These are phyloP conservation scores for Vanessa atalanta DNA, from an alignment of 1,140 invertebrate genomes.

Conservation along the genomic window DNA sequence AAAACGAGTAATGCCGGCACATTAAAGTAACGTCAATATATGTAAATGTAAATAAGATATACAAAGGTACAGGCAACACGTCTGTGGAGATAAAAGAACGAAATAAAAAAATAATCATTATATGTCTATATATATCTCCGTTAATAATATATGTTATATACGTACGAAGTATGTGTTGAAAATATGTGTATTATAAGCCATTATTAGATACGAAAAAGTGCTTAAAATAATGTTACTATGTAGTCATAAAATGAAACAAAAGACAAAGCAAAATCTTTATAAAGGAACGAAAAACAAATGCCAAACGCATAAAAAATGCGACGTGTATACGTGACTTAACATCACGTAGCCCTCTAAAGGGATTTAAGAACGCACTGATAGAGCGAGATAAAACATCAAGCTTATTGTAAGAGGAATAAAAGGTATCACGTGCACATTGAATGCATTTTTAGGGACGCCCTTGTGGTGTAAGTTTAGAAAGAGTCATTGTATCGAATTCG, in stretches of 20 bases:
- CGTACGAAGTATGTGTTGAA: no score
- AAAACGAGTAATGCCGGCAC: no score
- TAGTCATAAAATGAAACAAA: not conserved
- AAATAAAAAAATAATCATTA: no score
- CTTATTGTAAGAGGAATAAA: not conserved
- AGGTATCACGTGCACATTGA: not conserved
- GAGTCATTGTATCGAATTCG: not conserved
- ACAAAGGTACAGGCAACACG: no score
- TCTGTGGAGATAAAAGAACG: no score
- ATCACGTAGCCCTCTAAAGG: constrained; percentile 32
- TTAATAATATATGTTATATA: no score
- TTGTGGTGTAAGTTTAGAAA: not conserved
- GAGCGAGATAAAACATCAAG: not conserved
- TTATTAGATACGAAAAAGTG: no score
- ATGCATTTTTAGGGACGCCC: constrained; percentile 6
- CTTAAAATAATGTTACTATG: no score
- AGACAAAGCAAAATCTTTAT: not conserved
- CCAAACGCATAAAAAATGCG: not conserved
- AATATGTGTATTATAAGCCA: no score
- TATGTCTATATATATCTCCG: no score
- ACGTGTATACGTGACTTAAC: constrained; percentile 39
- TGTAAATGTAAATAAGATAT: no score
- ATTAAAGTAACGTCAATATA: no score
- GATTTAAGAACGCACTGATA: constrained; percentile 15
- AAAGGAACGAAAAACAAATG: not conserved